Evolutionary conservation across 2,888 invertebrate species (phyloP).

Genomic region (Lordiphosa andalusiaca): DNA sequence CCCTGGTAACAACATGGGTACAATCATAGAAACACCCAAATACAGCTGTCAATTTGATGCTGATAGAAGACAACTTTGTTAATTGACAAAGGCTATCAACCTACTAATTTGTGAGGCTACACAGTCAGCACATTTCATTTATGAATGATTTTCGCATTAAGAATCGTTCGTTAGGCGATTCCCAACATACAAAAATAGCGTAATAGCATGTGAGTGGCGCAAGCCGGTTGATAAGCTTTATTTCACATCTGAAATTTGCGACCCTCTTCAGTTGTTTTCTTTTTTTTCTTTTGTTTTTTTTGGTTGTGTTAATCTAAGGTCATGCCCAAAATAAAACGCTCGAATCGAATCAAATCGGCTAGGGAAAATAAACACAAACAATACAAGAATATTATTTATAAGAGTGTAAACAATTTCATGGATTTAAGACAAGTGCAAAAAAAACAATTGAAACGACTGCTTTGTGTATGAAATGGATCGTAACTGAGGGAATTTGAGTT

Average conservation of each 20-base stretch:
- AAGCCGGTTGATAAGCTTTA: slow-evolving; percentile 51
- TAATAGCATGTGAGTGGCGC: slow-evolving; percentile 60
- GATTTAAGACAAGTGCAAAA: slow-evolving; percentile 26
- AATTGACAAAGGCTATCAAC: slow-evolving; percentile 38
- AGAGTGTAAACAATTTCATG: slow-evolving; percentile 49
- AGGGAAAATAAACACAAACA: slow-evolving; percentile 28
- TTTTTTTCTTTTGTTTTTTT: neutral
- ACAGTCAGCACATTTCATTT: slow-evolving; percentile 15
- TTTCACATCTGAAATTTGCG: slow-evolving; percentile 4
- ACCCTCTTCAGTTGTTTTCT: too few relatives aligned
- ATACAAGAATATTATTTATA: slow-evolving; percentile 46
- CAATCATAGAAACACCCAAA: too few relatives aligned
- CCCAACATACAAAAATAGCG: slow-evolving; percentile 45
- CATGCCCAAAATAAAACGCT: slow-evolving; percentile 10
- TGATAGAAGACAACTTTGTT: slow-evolving; percentile 12
- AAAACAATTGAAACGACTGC: too few relatives aligned
- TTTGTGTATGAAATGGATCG: too few relatives aligned
- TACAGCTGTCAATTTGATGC: neutral
- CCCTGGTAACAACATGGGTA: too few relatives aligned
- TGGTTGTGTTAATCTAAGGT: slow-evolving; percentile 7
- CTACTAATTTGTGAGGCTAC: slow-evolving; percentile 23
- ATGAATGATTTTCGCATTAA: slow-evolving; percentile 18
- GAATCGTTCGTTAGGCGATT: slow-evolving; percentile 4
- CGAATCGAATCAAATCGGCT: neutral
- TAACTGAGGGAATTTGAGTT: too few relatives aligned